Base-by-base conservation (phyloP, 2,888 invertebrate species). In the Clusia tigrina region DNA sequence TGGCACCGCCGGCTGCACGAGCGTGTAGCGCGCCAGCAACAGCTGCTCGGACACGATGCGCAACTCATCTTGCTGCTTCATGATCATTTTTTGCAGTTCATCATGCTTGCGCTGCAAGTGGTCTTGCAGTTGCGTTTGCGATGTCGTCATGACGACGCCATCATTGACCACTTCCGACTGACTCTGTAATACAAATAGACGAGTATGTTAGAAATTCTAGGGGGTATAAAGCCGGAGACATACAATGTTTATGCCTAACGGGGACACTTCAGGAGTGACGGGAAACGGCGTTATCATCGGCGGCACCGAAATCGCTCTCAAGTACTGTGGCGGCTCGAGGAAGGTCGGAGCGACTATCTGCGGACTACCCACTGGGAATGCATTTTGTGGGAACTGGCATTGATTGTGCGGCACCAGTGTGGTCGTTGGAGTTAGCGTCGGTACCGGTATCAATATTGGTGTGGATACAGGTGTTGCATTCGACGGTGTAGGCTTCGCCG, bases 21-120 rank as follows among this genome's bases (percentile, higher is more conserved):
- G 86, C 5, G 93, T 93, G 69, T 93, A 90, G 74, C 92, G 87
- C 0, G 94, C 92, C 81, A 95, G 89, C 54, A 94, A 81, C 59
- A 95, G 85, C 77, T 95, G 94, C 78, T 95, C 94, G n/a, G 94
- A 94, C 1, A 95, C 92, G 69, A 90, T 87, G 51, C 92, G 86
- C 69, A 95, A 83, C 81, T 95, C 94, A 75, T 94, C 94, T 78
- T 95, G 94, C 77, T 95, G 94, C 69, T 91, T 89, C 58, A 91
- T 88, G 65, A 95, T 94, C 76, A 93, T 86, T 74, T 93, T 90
- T 79, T 95, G 93, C 65, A 95, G 84, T 78, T 94, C 91, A 67
- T 93, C 93, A 76, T 95, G 94, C 77, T 94, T 94, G 38, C 91
- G 87, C 77, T 94, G 91, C 65, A 90, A 82, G 83, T 92, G 90